Conservation (phyloP, 2,113 vertebrate genomes). For the Dissostichus mawsoni region DNA sequence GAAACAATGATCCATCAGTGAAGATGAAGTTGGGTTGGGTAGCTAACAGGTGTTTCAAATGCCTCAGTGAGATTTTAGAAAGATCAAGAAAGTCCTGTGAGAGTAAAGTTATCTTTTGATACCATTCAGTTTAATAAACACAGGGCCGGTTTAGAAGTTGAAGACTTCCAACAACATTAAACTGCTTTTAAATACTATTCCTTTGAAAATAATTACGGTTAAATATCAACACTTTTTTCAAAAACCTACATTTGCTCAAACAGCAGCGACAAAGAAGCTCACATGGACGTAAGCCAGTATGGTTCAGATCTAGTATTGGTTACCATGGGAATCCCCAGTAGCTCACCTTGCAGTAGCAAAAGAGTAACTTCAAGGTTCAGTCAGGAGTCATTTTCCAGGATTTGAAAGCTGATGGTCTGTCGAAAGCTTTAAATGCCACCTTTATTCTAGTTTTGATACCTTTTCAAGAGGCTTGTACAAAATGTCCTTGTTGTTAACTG, state of each 20-base stretch:
- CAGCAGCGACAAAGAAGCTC: slow-evolving; percentile 35
- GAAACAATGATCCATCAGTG: slow-evolving; percentile 61
- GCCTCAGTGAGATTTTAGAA: not conserved
- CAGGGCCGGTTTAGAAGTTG: not conserved
- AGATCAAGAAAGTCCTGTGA: slow-evolving; percentile 3
- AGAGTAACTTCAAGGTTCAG: slow-evolving; percentile 50
- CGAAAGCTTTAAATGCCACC: slow-evolving; percentile 43
- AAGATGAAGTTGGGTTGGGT: slow-evolving; percentile 2
- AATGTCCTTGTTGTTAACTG: not conserved
- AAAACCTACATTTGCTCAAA: slow-evolving; percentile 44
- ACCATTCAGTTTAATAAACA: not conserved
- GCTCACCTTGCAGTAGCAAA: not conserved
- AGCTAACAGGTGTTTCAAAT: slow-evolving; percentile 1
- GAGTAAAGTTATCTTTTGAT: slow-evolving; percentile 3
- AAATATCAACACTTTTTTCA: not conserved
- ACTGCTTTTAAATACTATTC: not conserved
- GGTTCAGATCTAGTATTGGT: slow-evolving; percentile 38
- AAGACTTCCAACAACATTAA: not conserved
- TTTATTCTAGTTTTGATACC: slow-evolving; percentile 40
- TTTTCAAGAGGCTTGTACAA: slow-evolving; percentile 10
- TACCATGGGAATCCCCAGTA: slow-evolving; percentile 53
- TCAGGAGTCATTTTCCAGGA: slow-evolving; percentile 6
- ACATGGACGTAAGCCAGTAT: slow-evolving; percentile 21
- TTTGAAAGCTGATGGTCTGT: slow-evolving; percentile 19
- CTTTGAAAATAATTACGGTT: not conserved